A percentile compares a stretch with the other conserved stretches of the same genome.
These are phyloP conservation scores for Falco cherrug DNA, from an alignment of 2,797 vertebrate species.

Conservation along the genomic window DNA sequence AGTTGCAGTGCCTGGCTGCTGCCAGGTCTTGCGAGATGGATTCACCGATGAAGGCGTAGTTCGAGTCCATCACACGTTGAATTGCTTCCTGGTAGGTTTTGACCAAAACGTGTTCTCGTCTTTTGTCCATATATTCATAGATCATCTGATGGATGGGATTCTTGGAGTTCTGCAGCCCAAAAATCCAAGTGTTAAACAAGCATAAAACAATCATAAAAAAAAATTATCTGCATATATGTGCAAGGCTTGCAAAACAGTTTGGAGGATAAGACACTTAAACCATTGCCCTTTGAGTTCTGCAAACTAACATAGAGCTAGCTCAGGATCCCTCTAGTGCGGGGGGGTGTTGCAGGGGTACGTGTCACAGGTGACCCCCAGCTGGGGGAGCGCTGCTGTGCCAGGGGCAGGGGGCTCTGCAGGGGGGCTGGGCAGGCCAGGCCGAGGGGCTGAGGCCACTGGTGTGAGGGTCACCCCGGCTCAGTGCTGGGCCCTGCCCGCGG, in stretches of 20 bases:
- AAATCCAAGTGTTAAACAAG: neutral
- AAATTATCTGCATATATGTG: rapidly evolving
- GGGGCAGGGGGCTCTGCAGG: too few species aligned
- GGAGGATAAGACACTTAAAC: neutral
- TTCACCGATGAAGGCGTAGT: constrained; percentile 90
- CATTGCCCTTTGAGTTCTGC: neutral
- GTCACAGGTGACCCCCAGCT: neutral
- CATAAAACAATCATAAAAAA: neutral
- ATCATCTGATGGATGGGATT: constrained; percentile 79
- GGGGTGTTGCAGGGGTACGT: neutral
- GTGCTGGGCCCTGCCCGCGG: neutral
- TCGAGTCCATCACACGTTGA: constrained; percentile 78
- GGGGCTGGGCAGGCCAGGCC: neutral
- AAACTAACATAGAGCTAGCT: rapidly evolving
- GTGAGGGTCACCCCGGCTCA: neutral
- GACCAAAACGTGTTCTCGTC: constrained; percentile 75
- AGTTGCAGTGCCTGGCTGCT: constrained; percentile 81
- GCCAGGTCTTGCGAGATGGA: constrained; percentile 84
- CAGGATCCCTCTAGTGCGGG: neutral
- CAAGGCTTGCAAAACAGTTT: neutral
- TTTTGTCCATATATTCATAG: constrained; percentile 87
- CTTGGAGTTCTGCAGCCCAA: constrained; percentile 80
- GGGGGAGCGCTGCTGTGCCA: too few species aligned
- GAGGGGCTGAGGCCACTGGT: neutral
- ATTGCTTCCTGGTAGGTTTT: constrained; percentile 80